These are phyloP conservation scores for Xestia xanthographa DNA, from an alignment of 2,888 invertebrate genomes.

Conservation along the genomic window DNA sequence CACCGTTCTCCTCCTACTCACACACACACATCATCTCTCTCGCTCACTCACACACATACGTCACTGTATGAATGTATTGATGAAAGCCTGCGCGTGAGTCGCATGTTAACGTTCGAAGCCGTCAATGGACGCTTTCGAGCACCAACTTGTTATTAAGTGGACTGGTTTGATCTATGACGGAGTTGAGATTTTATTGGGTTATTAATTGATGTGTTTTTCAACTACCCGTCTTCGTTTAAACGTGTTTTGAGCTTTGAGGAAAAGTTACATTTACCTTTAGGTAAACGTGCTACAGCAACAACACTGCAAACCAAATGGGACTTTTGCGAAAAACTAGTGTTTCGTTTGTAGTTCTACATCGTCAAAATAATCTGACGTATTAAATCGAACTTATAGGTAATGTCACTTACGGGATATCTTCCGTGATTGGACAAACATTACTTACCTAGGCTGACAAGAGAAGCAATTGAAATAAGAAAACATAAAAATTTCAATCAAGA, in stretches of 20 bases:
- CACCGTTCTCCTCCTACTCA: neutral
- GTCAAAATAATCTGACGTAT: neutral
- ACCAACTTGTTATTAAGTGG: slow-evolving; percentile 43
- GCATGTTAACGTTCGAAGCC: slow-evolving; percentile 70
- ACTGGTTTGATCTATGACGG: slow-evolving; percentile 50
- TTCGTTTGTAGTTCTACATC: neutral
- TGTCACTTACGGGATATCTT: no score
- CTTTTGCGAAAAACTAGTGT: no score
- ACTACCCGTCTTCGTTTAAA: neutral
- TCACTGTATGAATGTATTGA: slow-evolving; percentile 73
- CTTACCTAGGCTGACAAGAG: no score
- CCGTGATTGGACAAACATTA: no score
- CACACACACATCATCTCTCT: slow-evolving; percentile 23
- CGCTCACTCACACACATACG: neutral
- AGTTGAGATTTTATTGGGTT: slow-evolving; percentile 10
- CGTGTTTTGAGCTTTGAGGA: neutral
- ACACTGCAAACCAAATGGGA: neutral
- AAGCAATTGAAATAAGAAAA: no score
- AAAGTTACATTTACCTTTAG: neutral
- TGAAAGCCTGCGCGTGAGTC: slow-evolving; percentile 80
- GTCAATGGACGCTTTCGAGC: slow-evolving; percentile 72
- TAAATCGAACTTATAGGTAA: no score
- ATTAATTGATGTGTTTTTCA: slow-evolving; percentile 12
- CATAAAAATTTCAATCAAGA: no score
- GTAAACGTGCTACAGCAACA: no score